Evolutionary conservation across 2,888 invertebrate species (phyloP), one percentile per base, ranked within the genome.

Genomic region (Drosophila nigricruria): DNA sequence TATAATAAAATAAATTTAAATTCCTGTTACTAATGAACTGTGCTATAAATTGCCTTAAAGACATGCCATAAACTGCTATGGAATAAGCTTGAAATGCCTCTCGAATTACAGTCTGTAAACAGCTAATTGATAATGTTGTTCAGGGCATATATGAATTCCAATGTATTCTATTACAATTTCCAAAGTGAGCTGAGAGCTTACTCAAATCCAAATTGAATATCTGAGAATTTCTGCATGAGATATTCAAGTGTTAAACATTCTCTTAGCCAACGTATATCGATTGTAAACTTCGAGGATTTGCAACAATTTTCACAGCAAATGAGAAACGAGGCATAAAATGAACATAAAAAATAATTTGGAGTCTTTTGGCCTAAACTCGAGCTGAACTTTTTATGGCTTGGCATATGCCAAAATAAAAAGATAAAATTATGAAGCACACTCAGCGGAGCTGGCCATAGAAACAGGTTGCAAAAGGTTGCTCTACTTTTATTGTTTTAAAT

Each of bases 401-500:
- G 30, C 36, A 60, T 60, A 38, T 49, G 63, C 38, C 14, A 38
- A 49, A 10, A 32, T 32, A 32, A 47, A 25, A 30, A 38, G 59
- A 60, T 45, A 23, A 66, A 58, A 66, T 45, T 65, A 36, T 32
- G 42, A 45, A 36, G 20, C 10, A 45, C 30, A 36, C 43, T 50
- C 42, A 34, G 23, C 1, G 50, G 50, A 52, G 16, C 32, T 20
- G 12, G 16, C 12, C 14, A 14, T 14, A 36, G 49, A 5, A 12
- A 3, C 32, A 50, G 50, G n/a, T 2, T 18, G 30, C 10, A 5
- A 52, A 53, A 30, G 66, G 23, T n/a, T 6, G 25, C 12, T 30
- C 1, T 20, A 47, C 25, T 56, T 25, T 34, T 14, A 56, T 66
- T 56, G 68, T 66, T 54, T 67, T 20, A 47, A 66, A 66, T 56